Base-by-base conservation (phyloP, 2,888 invertebrate genomes). In the Ectemnius lituratus region DNA sequence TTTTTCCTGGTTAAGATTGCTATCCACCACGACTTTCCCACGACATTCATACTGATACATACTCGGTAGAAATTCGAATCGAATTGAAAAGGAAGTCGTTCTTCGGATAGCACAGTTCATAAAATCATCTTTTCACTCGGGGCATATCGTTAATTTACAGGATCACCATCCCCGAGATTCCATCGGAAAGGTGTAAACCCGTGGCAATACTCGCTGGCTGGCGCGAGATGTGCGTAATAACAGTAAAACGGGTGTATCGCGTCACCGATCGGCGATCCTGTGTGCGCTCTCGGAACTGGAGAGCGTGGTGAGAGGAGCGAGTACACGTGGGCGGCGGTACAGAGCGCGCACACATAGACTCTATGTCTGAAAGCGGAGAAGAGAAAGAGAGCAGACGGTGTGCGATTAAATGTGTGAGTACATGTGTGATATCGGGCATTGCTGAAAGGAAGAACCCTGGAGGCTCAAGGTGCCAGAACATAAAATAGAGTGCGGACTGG, bases 401-500 rank as follows among this genome's bases (percentile, higher is more conserved):
- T 6, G 37, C 37, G 37, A 8, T 1, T 4, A 4, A 37, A 8
- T 11, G 37, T 11, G 37, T 37, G 37, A 8, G 37, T 37, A 6
- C 37, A 8, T 37, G 37, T 79, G 61, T 73, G 86, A 84, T 86
- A 85, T 80, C 83, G 82, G 74, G 84, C 64, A 16, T 52, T 74
- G 84, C 64, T 76, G 80, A 81, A 84, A 84, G 85, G 87, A 87
- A 86, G 87, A 87, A 76, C 74, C 76, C 76, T 71, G 72, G 71
- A 72, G 46, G 37, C 61, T 20, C 76, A 81, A 87, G 85, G 85
- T 83, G 86, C 85, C 85, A 87, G 87, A 86, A 83, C 85, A 88
- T 90, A 88, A 90, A 90, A 88, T 88, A 90, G 84, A 76, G 68
- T 59, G 84, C 83, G 81, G 80, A 80, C 82, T 80, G 80, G 81